Evolutionary conservation across 2,797 vertebrate species (phyloP).

Genomic region (Gallinago nigripennis): DNA sequence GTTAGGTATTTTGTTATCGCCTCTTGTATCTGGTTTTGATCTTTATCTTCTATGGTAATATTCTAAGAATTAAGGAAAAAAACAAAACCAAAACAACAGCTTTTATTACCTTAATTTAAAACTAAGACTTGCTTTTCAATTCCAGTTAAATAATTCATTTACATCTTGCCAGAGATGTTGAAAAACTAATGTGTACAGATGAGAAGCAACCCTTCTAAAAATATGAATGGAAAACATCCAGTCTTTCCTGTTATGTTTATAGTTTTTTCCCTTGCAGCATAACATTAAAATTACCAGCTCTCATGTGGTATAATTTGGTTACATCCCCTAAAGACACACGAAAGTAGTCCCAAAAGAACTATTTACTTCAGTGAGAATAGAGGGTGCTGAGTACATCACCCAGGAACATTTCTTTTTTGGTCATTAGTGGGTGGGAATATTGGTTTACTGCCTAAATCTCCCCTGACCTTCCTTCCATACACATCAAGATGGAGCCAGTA

Average conservation of each 20-base stretch:
- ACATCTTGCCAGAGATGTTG: constrained; percentile 18
- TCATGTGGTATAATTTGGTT: constrained; percentile 61
- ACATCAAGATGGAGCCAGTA: not conserved
- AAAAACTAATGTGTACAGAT: constrained; percentile 42
- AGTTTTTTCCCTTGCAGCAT: constrained; percentile 13
- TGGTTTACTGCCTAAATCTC: not conserved
- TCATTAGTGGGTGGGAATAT: not conserved
- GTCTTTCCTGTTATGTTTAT: constrained; percentile 68
- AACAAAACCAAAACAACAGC: not conserved
- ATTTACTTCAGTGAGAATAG: not conserved
- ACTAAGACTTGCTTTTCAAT: constrained; percentile 33
- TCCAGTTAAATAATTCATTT: constrained; percentile 51
- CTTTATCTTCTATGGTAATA: not conserved
- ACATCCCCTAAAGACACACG: constrained; percentile 55
- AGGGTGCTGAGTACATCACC: constrained; percentile 41
- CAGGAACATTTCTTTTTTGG: not conserved
- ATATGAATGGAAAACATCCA: constrained; percentile 59
- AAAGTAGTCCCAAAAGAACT: constrained; percentile 38
- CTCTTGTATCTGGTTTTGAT: not conserved
- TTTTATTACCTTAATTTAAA: constrained; percentile 55
- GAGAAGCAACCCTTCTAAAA: constrained; percentile 61
- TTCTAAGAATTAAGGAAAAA: not conserved
- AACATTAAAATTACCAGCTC: constrained; percentile 48
- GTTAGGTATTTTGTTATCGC: not conserved
- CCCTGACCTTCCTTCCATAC: not conserved